Evolutionary conservation across 2,888 invertebrate genomes (phyloP), one percentile per base, ranked within the genome.

Genomic region (Xylota sylvarum): DNA sequence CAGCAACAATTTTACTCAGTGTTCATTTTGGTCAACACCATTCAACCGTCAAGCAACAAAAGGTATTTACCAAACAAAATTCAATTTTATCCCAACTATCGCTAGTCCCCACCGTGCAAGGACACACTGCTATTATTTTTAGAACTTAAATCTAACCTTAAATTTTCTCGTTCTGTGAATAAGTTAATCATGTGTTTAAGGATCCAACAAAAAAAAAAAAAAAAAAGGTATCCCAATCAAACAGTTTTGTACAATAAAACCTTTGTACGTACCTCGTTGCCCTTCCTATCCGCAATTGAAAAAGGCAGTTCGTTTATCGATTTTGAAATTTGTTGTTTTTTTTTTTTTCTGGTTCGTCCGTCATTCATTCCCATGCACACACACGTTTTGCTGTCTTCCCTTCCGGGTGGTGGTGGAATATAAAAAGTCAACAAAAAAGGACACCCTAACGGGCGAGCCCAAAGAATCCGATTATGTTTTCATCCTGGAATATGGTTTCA

Each of bases 271-370:
- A 35, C 3, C n/a, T 19, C 17, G 64, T 56, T 55, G 52, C 27
- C 52, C 65, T 64, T 56, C 40, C 52, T 60, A 55, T 30, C 23
- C 56, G n/a, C 7, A 35, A 60, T 46, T 60, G 55, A 65, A 58
- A 64, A 73, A 67, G 82, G 82, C 86, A 77, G 72, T 81, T 86
- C 78, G 50, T 69, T 82, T 86, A 86, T 86, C 86, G 86, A 86
- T 86, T 86, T 86, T 77, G 46, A 69, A 58, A 56, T 64, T 67
- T 40, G 64, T 67, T 48, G 56, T 70, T 40, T 77, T 65, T 69
- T 30, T 84, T 67, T 69, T 73, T 46, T 9, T 40, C 23, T 23
- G 23, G 3, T 65, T 37, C 35, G 62, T 56, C 52, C 76, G 48
- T 70, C 76, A 65, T 82, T 67, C 72, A 60, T 74, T 64, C 55